Evolutionary conservation across 2,113 vertebrate species (phyloP).

Genomic region (Bambusicola thoracicus): DNA sequence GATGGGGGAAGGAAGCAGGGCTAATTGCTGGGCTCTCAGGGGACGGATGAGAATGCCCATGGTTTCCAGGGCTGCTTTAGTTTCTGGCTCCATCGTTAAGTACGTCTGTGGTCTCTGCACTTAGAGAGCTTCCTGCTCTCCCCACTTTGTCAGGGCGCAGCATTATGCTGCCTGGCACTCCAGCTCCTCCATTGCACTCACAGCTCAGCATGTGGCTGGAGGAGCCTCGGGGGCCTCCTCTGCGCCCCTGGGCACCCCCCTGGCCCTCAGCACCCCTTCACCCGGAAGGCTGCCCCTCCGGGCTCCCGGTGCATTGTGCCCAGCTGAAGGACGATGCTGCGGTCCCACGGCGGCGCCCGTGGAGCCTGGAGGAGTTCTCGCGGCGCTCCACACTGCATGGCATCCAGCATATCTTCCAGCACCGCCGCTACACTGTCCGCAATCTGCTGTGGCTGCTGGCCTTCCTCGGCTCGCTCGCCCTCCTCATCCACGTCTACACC

Average conservation of each 20-base stretch:
- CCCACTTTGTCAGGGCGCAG: not conserved
- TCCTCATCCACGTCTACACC: conserved; percentile 45
- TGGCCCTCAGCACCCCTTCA: not conserved
- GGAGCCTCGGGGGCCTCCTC: not conserved
- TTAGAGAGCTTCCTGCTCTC: not conserved
- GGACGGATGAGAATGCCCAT: not conserved
- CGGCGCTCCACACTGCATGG: conserved; percentile 63
- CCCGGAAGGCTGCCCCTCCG: fast-evolving
- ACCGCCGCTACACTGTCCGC: not conserved
- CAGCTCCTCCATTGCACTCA: not conserved
- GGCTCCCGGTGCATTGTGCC: not conserved
- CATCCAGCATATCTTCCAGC: conserved; percentile 63
- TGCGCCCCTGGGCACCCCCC: not conserved
- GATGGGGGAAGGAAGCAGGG: not conserved
- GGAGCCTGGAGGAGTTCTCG: conserved; percentile 65
- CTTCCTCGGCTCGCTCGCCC: conserved; percentile 50
- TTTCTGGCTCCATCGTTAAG: conserved; percentile 40
- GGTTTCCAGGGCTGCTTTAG: conserved; percentile 20
- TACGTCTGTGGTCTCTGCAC: not conserved
- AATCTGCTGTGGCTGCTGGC: conserved; percentile 66
- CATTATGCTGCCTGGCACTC: not conserved
- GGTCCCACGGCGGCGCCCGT: fast-evolving
- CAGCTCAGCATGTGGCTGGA: conserved; percentile 27
- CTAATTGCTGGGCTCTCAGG: conserved; percentile 20
- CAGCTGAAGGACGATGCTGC: not conserved